Base-by-base conservation (phyloP, 2,113 vertebrate species). In the Noctilio leporinus region DNA sequence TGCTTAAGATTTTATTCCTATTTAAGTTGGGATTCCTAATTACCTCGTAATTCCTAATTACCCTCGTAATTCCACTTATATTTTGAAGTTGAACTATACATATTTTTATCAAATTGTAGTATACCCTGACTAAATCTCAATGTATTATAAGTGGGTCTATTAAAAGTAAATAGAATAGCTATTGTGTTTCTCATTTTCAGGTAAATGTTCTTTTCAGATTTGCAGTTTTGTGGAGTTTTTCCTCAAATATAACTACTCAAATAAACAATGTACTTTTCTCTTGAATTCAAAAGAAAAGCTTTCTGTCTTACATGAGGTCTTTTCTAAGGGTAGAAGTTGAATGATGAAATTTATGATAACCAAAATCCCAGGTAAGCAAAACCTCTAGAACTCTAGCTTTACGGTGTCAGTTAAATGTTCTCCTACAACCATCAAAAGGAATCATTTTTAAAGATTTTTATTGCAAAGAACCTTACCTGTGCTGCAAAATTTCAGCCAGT, bases 311-410 rank as follows among this genome's bases (percentile, higher is more conserved):
- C n/a, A 45, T 72, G 45, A 89, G 45, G n/a, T 89, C 30, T 93
- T 96, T 90, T 77, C 73, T 94, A 91, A 17, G 64, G 69, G 28
- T 81, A 92, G 96, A 97, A 67, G 33, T 80, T 92, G 86, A 96
- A 86, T 84, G 89, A 89, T 92, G 89, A 95, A 96, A 94, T 94
- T 93, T 94, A 83, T 55, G 69, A 91, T 89, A 96, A 83, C 24
- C 69, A 45, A 91, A 93, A 53, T 86, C 57, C 45, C 7, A 96
- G 43, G 43, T n/a, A 83, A 93, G 70, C 87, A 95, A 92, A 94
- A 94, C 69, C 26, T 94, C 69, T 67, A 93, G 57, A 92, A 86
- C 65, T 77, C 19, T 33, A 67, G 35, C 64, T 84, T 93, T 89
- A 89, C 17, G 47, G 16, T 77, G n/a, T 86, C 57, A 76, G 33